Conservation (phyloP, 2,888 invertebrate genomes). For the Serripes groenlandicus region DNA sequence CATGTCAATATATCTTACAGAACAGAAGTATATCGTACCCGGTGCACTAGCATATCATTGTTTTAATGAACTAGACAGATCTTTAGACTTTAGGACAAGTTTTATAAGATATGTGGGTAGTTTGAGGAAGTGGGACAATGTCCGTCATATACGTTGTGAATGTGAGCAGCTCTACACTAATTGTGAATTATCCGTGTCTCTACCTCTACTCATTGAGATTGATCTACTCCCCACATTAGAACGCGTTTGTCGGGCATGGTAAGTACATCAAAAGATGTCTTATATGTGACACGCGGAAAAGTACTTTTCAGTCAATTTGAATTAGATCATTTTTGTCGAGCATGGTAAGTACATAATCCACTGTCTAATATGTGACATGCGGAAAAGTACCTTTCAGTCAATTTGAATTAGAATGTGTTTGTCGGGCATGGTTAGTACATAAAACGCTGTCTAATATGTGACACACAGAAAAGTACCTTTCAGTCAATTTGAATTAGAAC, state of each 20-base stretch:
- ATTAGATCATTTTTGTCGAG: no score
- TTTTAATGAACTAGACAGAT: slow-evolving; percentile 59
- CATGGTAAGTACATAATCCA: no score
- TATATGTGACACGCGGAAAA: not conserved
- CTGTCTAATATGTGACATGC: not conserved
- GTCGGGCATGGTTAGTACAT: no score
- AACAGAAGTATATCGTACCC: slow-evolving; percentile 49
- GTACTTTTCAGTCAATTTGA: not conserved
- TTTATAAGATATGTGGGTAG: slow-evolving; percentile 68
- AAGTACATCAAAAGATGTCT: slow-evolving; percentile 5
- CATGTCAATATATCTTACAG: slow-evolving; percentile 34
- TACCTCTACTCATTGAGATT: slow-evolving; percentile 54
- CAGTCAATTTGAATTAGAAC: no score
- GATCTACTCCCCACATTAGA: slow-evolving; percentile 20
- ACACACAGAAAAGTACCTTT: no score
- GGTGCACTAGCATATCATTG: slow-evolving; percentile 76
- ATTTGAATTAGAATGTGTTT: no score
- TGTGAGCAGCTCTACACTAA: slow-evolving; percentile 42
- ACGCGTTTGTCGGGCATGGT: slow-evolving; percentile 54
- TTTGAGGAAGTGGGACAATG: slow-evolving; percentile 44
- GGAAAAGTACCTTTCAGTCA: no score
- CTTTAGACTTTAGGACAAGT: slow-evolving; percentile 69
- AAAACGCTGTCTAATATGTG: no score
- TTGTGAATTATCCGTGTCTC: slow-evolving; percentile 21
- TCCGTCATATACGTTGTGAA: slow-evolving; percentile 30